phyloP scores from a whole-genome alignment of 2,797 vertebrate genomes.

The Bufotes viridis region DNA sequence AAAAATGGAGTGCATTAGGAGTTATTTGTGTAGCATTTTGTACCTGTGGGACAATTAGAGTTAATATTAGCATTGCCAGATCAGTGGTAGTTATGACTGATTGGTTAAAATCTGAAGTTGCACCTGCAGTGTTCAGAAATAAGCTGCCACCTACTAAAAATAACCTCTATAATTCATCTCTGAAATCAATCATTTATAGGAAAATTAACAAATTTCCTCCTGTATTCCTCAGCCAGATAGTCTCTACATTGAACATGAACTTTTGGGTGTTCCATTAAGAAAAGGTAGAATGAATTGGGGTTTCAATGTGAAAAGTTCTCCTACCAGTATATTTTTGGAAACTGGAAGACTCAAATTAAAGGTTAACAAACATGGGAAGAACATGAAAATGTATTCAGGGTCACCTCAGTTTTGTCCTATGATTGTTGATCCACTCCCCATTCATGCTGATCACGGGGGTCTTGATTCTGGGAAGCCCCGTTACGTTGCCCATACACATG shows the following conservation, averaged over 20 bases:
- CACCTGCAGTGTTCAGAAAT: background rate
- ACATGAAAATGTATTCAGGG: no score
- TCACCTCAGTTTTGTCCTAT: no score
- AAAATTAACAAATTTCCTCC: background rate
- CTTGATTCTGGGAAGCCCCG: no score
- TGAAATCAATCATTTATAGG: background rate
- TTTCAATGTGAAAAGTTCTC: background rate
- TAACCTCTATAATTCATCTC: background rate
- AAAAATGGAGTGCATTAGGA: background rate
- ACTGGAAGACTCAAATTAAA: no score
- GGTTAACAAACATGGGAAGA: no score
- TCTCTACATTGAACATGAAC: background rate
- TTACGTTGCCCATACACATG: no score
- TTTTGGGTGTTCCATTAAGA: background rate
- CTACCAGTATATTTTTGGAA: no score
- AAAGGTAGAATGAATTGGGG: background rate
- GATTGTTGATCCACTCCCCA: no score
- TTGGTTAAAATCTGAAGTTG: background rate
- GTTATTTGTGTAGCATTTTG: background rate
- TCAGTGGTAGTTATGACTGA: background rate
- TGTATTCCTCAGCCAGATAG: background rate
- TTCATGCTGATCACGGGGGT: no score
- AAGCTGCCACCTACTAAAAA: background rate
- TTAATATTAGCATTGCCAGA: background rate
- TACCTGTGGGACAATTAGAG: background rate